Evolutionary conservation across 2,797 vertebrate genomes (phyloP), one percentile per base, ranked within the genome.

Genomic region (Rhinatrema bivittatum): DNA sequence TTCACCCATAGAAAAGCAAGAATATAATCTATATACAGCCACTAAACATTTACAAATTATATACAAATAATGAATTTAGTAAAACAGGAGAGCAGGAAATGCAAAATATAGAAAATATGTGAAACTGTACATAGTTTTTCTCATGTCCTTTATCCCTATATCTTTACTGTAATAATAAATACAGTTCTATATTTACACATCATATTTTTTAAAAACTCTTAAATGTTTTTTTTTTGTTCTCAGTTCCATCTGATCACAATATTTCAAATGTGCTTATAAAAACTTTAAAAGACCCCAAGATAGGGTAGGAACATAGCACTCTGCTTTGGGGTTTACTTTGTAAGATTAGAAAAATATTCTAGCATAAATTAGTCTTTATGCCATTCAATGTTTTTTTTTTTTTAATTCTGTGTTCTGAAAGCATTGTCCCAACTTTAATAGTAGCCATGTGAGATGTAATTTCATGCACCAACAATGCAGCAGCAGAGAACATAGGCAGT

Each of bases 171-270:
- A 74, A 60, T 74, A 84, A 88, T 85, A 86, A 86, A 88, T 86
- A 87, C 82, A 85, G 67, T 68, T 79, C 72, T 85, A 67, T 86
- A 87, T 88, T 86, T 86, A 86, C 83, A 88, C 53, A 80, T 74
- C 60, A 78, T 71, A 75, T 77, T 33, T 36, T 15, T 40, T 74
- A 82, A 81, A 73, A 82, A 71, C 76, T 69, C 62, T 76, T 60
- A 72, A 72, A 74, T 70, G 69, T 65, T 73, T 74, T 72, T 78
- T 65, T n/a, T n/a, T n/a, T n/a, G n/a, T n/a, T 68, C 71, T 49
- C 62, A 64, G 71, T 79, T 61, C 65, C 77, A 68, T 82, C 62
- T 75, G 72, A 76, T 78, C 68, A 76, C 79, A 82, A 80, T 75
- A 63, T 68, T 63, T 68, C 52, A 77, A 76, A 80, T 65, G 72